Conservation (phyloP, 2,888 invertebrate genomes). For the Zootermopsis nevadensis region DNA sequence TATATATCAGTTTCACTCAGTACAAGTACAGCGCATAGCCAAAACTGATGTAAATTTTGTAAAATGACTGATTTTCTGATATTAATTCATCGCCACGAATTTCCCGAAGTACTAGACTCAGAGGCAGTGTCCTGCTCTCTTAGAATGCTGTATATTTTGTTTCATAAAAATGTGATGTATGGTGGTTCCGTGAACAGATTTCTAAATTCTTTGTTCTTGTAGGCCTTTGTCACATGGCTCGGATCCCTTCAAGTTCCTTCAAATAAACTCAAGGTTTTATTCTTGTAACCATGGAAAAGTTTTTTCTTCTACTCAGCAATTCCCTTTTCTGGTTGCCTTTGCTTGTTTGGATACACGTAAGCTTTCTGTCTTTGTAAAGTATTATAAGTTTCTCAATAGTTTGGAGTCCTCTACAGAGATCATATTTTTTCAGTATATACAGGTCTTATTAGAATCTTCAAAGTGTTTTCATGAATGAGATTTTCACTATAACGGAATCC, state of each 20-base stretch:
- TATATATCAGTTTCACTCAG: too few species aligned
- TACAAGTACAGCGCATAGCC: too few species aligned
- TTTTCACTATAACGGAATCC: background rate
- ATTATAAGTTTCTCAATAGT: conserved; percentile 18
- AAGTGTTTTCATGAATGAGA: background rate
- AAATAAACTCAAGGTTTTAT: background rate
- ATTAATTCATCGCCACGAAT: too few species aligned
- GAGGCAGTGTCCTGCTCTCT: too few species aligned
- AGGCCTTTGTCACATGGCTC: background rate
- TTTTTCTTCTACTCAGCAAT: background rate
- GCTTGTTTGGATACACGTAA: conserved; percentile 12
- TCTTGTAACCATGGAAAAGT: background rate
- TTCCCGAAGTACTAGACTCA: too few species aligned
- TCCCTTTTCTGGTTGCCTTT: conserved; percentile 13
- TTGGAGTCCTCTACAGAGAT: background rate
- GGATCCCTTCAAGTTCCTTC: background rate
- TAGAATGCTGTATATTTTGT: too few species aligned
- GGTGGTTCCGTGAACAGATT: background rate
- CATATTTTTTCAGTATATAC: background rate
- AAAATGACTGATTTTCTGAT: too few species aligned
- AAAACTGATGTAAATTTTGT: too few species aligned
- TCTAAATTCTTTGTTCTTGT: background rate
- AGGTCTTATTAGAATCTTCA: background rate
- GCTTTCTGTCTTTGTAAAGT: background rate
- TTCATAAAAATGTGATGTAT: background rate